phyloP scores from a whole-genome alignment of 2,888 invertebrate genomes.

The Eupithecia centaureata region DNA sequence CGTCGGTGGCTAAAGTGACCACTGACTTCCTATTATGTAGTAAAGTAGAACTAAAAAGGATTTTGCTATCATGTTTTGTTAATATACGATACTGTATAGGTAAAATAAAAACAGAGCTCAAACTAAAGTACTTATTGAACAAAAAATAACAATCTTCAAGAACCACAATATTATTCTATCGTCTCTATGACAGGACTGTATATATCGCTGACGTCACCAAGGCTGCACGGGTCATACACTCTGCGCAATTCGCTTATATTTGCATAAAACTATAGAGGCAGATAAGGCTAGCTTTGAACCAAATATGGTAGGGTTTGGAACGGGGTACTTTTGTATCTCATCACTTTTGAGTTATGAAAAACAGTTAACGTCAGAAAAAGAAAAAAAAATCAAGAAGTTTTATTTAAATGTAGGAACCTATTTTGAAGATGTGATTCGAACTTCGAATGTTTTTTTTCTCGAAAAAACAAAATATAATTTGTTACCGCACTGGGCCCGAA shows the following conservation, averaged over 20 bases:
- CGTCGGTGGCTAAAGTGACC: no score
- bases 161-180: neutral
- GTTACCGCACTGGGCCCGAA: no score
- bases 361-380: neutral
- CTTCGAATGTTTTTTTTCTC: no score
- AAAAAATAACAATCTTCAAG: constrained; percentile 4
- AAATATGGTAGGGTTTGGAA: neutral
- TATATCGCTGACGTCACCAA: constrained; percentile 57
- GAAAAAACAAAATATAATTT: no score
- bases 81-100: no score
- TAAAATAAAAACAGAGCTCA: neutral
- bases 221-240: constrained; percentile 59
- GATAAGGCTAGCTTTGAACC: constrained; percentile 10
- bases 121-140: neutral
- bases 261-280: constrained; percentile 57
- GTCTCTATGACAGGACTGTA: constrained; percentile 2
- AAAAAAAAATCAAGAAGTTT: neutral
- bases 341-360: neutral
- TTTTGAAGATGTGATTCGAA: no score
- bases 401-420: neutral
- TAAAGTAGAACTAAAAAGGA: no score
- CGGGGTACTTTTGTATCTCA: neutral
- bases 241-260: constrained; percentile 61
- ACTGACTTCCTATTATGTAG: neutral
- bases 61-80: no score